Base-by-base conservation (phyloP, 2,797 vertebrate species). In the Phrynocephalus forsythii region DNA sequence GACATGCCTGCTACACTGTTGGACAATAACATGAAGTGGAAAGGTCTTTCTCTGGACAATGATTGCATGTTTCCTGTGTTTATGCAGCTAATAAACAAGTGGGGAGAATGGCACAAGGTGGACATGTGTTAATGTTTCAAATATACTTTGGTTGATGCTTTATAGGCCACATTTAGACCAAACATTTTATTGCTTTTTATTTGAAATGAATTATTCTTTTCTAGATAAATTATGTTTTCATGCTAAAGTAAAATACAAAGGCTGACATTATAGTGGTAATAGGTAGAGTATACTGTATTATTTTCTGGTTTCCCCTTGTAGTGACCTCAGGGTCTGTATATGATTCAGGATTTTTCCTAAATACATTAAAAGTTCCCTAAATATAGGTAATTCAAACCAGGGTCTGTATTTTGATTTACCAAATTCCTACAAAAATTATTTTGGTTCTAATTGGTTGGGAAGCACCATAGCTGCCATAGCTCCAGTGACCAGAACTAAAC, bases 21-120 rank as follows among this genome's bases (percentile, higher is more conserved):
- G 33, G 52, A 67, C 78, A 88, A 86, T 85, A 81, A 91, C 90
- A 90, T 85, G 87, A 87, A 92, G 66, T 87, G 60, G 89, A 68
- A 92, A 78, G 89, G 87, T 77, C 11, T 84, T 81, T 50, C 88
- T 90, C 85, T 94, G 89, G 86, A 87, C 79, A 77, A 71, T 86
- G 1, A 48, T 1, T 75, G 2, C 30, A 10, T 10, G 10, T 56
- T 26, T 75, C 2, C 0, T 9, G 69, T 93, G 16, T 91, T 94
- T 86, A 85, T 91, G 67, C 30, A 89, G 48, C 26, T 82, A 50
- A 87, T 24, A 38, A 86, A 28, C 22, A 89, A 79, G 38, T 30
- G 9, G 26, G 8, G 28, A 33, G 1, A 56, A 5, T 86, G 10
- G 6, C 77, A 73, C 79, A 13, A 82, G 66, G 5, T 77, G 6